Base-by-base conservation (phyloP, 2,797 vertebrate genomes). In the Manis crassicaudata region DNA sequence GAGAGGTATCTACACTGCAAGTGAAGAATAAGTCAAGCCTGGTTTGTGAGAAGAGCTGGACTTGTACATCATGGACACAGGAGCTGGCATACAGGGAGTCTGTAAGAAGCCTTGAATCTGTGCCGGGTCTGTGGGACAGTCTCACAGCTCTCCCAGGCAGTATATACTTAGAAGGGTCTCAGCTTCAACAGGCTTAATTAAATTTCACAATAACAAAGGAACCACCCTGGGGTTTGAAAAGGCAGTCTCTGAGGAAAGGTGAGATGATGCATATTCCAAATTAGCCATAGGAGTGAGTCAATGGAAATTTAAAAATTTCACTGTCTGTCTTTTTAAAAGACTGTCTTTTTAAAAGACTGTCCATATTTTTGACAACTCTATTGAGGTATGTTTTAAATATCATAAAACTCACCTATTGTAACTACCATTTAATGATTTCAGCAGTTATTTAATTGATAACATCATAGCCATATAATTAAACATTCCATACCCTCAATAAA, bases 1-100 rank as follows among this genome's bases (percentile, higher is more conserved):
- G 8, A 40, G 1, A 52, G 2, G 3, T 62, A 5, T 14, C 14
- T 50, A 6, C 35, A n/a, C 3, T 12, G 2, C 7, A 32, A 18
- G 7, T 7, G 10, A 75, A 11, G 20, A 60, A 50, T 2, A 23
- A 80, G 46, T 46, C 46, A 46, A 46, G 46, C 46, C 46, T 11
- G 46, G 9, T 21, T 16, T 1, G 27, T n/a, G 21, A 16, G 43
- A 5, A 23, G 50, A 29, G 37, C 7, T 46, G 27, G 43, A 18
- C 7, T 23, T 75, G 27, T 6, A 6, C 9, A 8, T 4, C 23
- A n/a, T 7, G 7, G 23, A 21, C 1, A 76, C 25, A 52, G 40
- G 3, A 21, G 7, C 68, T 5, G 1, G 52, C 62, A 58, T 7
- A 25, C 18, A 60, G 16, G 18, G n/a, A 84, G 32, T 35, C n/a